Base-by-base conservation (phyloP, 2,888 invertebrate species). In the Gerris lacustris region DNA sequence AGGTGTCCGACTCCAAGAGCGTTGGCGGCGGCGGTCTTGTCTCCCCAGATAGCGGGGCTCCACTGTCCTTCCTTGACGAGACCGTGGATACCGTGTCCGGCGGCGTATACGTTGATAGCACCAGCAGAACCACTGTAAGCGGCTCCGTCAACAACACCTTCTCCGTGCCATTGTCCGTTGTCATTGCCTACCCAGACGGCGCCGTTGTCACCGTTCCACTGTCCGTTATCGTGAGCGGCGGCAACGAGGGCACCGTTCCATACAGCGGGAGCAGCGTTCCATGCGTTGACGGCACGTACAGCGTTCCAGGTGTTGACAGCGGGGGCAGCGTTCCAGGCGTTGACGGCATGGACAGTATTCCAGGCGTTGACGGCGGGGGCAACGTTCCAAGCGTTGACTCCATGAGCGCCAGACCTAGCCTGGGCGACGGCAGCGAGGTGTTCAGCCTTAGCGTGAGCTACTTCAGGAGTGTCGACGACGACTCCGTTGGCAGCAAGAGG, bases 401-500 rank as follows among this genome's bases (percentile, higher is more conserved):
- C 44, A 44, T 67, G 67, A 44, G 45, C 67, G 2, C 44, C 44
- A 17, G 67, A 43, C 55, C 74, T 73, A 55, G 73, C 74, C 68
- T 31, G 6, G 69, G 47, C 18, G 44, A 64, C 64, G 44, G 70
- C 45, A 67, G 69, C 72, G 62, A 73, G 67, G 69, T 75, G 75
- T 43, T 74, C 74, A 18, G 74, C 74, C 68, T 74, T 74, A 69
- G 75, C 74, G 43, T 74, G 74, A 43, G 75, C 74, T n/a, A 74
- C 75, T 71, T 74, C 74, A 18, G 75, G 74, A 18, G 75, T 73
- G 72, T 74, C 73, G 17, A 55, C 55, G 15, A 55, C 55, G 15
- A 55, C 55, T 11, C 55, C 55, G 9, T 15, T 15, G 55, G 55
- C 11, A 11, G 11, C 55, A 55, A 55, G 55, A 55, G 55, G 55